Evolutionary conservation across 2,888 invertebrate species (phyloP).

Genomic region (Drosophila suboccidentalis): DNA sequence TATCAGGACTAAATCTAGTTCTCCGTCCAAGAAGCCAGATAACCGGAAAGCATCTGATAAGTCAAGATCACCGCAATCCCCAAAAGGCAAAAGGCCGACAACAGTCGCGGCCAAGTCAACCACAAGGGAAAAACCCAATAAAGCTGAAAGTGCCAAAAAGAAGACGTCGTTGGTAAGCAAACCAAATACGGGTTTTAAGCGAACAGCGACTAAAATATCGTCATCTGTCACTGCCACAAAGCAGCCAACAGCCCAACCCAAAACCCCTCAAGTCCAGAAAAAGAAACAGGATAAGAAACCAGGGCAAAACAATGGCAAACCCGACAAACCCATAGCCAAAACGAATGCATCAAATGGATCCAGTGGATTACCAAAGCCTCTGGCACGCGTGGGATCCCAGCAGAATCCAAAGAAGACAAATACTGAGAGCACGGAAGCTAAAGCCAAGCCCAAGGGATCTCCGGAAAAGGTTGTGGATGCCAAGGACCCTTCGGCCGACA

Average conservation of each 20-base stretch:
- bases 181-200: conserved; percentile 44
- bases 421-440: conserved; percentile 23
- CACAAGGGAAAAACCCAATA: conserved; percentile 52
- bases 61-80: conserved; percentile 19
- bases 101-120: conserved; percentile 26
- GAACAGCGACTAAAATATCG: conserved; percentile 48
- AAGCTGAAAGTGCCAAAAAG: conserved; percentile 85
- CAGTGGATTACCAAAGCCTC: conserved; percentile 12
- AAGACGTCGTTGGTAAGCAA: conserved; percentile 63
- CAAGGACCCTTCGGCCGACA: conserved; percentile 26
- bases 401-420: conserved; percentile 40
- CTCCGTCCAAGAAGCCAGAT: conserved; percentile 48
- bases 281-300: conserved; percentile 28
- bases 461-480: conserved; percentile 38
- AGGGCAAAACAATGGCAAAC: conserved; percentile 15
- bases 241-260: conserved; percentile 20
- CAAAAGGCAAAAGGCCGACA: conserved; percentile 25
- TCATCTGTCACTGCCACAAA: conserved; percentile 60
- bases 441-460: conserved; percentile 23
- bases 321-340: conserved; percentile 40
- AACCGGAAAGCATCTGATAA: conserved; percentile 42
- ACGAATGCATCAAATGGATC: conserved; percentile 44
- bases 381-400: conserved; percentile 31
- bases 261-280: conserved; percentile 20
- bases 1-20: conserved; percentile 36